These are phyloP conservation scores for Halcyon senegalensis DNA, from an alignment of 2,113 vertebrate species.

Conservation along the genomic window DNA sequence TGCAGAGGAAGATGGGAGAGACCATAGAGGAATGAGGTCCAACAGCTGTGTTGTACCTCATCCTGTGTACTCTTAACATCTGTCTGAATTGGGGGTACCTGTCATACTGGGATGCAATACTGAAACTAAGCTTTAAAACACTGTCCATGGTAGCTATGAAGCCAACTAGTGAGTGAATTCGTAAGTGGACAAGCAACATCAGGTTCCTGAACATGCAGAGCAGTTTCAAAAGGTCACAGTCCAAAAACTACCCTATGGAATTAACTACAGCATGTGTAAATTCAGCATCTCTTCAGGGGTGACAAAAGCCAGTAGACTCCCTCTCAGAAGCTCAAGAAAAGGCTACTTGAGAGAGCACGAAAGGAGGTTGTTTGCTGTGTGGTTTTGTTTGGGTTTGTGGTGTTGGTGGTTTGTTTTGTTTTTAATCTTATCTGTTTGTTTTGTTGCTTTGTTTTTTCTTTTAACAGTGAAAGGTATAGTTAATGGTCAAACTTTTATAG, in stretches of 20 bases:
- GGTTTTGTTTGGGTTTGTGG: neutral
- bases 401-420: neutral
- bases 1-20: neutral
- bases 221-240: neutral
- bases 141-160: neutral
- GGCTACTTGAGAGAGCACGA: neutral
- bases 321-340: neutral
- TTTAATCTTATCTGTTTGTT: neutral
- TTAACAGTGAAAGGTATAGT: neutral
- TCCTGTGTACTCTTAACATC: neutral
- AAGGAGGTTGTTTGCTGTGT: neutral
- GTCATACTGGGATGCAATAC: neutral
- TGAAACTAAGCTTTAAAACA: neutral
- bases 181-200: neutral
- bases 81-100: too few species aligned
- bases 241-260: neutral
- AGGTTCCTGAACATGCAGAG: neutral
- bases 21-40: neutral
- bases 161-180: neutral
- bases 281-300: neutral
- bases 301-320: neutral
- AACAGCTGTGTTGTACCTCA: neutral
- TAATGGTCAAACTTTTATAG: neutral
- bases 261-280: rapidly evolving
- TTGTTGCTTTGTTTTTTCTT: neutral